Evolutionary conservation across 2,888 invertebrate species (phyloP).

Genomic region (Apamea sordens): DNA sequence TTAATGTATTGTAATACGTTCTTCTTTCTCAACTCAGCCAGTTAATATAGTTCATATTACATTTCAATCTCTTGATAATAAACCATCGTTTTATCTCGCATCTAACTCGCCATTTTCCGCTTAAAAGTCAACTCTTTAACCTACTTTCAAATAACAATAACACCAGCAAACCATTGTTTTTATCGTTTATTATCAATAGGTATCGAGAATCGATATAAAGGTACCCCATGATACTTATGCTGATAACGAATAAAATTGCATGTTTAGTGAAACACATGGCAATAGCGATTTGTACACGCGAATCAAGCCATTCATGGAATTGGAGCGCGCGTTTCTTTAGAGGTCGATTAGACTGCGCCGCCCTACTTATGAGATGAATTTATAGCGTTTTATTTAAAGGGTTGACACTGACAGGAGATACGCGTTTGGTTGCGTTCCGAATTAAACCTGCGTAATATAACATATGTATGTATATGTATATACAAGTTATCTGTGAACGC

Average conservation of each 20-base stretch:
- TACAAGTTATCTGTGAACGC: not conserved
- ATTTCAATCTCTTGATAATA: not conserved
- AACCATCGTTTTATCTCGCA: conserved; percentile 17
- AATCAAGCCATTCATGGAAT: conserved; percentile 60
- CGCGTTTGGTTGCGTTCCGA: conserved; percentile 26
- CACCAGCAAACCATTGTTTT: conserved; percentile 27
- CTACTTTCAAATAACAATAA: conserved; percentile 43
- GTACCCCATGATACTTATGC: conserved; percentile 32
- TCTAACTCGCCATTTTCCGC: conserved; percentile 35
- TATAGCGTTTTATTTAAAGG: conserved; percentile 59
- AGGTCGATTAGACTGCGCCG: conserved; percentile 55
- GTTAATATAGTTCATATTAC: not conserved
- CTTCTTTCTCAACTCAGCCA: not conserved
- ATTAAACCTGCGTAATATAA: conserved; percentile 5
- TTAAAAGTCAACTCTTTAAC: conserved; percentile 38
- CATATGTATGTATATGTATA: not conserved
- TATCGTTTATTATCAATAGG: conserved; percentile 31
- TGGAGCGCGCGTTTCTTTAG: conserved; percentile 45
- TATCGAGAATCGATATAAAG: conserved; percentile 42
- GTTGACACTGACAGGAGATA: conserved; percentile 48
- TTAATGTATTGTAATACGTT: not conserved
- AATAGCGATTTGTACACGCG: conserved; percentile 39
- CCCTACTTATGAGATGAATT: conserved; percentile 57
- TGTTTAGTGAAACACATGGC: conserved; percentile 42
- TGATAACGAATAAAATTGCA: conserved; percentile 36